These are phyloP conservation scores for Neodon shergylaensis DNA, from an alignment of 2,113 vertebrate species.

Conservation along the genomic window DNA sequence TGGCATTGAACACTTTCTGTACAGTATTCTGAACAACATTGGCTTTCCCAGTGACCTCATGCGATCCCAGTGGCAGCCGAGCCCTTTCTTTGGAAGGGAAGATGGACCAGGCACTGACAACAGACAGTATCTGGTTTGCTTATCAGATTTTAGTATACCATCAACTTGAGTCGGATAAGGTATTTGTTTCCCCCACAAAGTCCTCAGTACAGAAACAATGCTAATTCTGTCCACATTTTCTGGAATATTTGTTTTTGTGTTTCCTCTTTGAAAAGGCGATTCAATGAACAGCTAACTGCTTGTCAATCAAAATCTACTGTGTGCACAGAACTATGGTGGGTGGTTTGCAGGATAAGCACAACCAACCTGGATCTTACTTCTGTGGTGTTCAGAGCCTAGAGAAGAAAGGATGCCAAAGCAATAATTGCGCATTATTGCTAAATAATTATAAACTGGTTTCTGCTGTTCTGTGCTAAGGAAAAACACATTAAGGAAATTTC, in stretches of 20 bases:
- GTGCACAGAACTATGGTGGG: background rate
- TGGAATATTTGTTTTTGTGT: background rate
- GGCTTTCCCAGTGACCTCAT: background rate
- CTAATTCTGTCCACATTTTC: conserved; percentile 4
- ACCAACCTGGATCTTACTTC: background rate
- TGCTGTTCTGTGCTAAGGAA: background rate
- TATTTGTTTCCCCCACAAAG: background rate
- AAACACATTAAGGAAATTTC: background rate
- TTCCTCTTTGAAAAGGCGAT: conserved; percentile 1
- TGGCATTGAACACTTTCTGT: background rate
- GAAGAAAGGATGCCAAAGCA: background rate
- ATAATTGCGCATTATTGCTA: background rate
- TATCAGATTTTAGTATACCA: background rate
- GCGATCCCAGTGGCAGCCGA: background rate
- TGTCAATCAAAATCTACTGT: background rate
- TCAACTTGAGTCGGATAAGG: background rate
- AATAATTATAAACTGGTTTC: background rate
- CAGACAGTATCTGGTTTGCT: background rate
- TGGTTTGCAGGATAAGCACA: background rate
- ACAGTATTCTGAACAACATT: background rate
- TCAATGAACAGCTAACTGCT: background rate
- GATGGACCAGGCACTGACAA: background rate
- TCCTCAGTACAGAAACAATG: background rate
- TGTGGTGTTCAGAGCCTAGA: background rate
- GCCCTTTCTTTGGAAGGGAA: background rate